Base-by-base conservation (phyloP, 2,888 invertebrate species). In the Chaitophorus viminalis region DNA sequence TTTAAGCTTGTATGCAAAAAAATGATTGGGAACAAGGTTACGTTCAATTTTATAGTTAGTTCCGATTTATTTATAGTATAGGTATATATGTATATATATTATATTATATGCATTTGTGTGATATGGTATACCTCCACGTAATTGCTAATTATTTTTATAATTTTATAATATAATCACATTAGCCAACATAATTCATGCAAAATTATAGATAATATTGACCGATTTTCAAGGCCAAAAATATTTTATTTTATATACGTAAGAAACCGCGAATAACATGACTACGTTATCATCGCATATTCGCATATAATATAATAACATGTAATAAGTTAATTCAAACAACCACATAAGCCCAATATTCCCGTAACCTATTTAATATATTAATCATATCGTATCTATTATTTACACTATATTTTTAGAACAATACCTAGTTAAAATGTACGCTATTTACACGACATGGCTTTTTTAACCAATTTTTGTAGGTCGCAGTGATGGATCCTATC, bases 91-190 rank as follows among this genome's bases (percentile, higher is more conserved):
- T 46, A 46, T 46, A 33, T 81, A 74, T 68, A 11, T 46, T 29
- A 1, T n/a, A n/a, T n/a, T n/a, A n/a, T n/a, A n/a, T n/a, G n/a
- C n/a, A 14, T 70, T 82, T 31, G 68, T 25, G 17, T 52, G 70
- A 82, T 82, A 82, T n/a, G n/a, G n/a, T n/a, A 52, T 46, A 82
- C 46, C 31, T n/a, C n/a, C n/a, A n/a, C 25, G 39, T 39, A 33
- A 70, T 70, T 52, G 70, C 79, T 79, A 79, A 79, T 79, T 82
- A 82, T 82, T 82, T 70, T 31, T 29, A 33, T 70, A 70, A n/a
- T 54, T n/a, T n/a, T n/a, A n/a, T 39, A 65, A 14, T 21, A 36
- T 33, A 33, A 25, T 60, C 9, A 6, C 31, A 54, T n/a, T 78
- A 8, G n/a, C n/a, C 33, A 78, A 78, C 21, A 21, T 5, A 9